Conservation (phyloP, 2,888 invertebrate genomes). For the Heteromurus nitidus region DNA sequence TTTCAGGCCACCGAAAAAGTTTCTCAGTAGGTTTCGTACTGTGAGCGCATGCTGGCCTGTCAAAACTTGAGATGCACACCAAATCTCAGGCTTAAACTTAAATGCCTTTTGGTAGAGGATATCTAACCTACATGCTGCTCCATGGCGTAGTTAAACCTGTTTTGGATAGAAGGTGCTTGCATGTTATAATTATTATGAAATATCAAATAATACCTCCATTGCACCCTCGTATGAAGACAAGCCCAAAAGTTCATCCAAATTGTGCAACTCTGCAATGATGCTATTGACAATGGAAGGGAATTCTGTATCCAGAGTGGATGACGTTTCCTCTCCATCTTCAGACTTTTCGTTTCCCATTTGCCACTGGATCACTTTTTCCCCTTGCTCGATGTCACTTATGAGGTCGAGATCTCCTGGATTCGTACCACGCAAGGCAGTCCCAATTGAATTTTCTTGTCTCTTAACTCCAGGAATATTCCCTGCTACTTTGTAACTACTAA, state of each 20-base stretch:
- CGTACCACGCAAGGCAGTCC: too few relatives aligned
- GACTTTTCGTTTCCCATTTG: conserved; percentile 52
- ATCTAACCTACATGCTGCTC: too few relatives aligned
- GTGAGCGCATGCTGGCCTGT: conserved; percentile 24
- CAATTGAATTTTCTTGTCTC: too few relatives aligned
- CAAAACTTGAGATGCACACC: too few relatives aligned
- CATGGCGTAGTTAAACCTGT: too few relatives aligned
- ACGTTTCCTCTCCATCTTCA: conserved; percentile 9
- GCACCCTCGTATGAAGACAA: conserved; percentile 24
- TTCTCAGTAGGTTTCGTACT: not conserved
- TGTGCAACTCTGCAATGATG: conserved; percentile 60
- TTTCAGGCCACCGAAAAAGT: not conserved
- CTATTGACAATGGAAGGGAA: conserved; percentile 60
- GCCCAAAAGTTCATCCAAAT: conserved; percentile 51
- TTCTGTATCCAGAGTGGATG: conserved; percentile 41
- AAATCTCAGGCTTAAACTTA: too few relatives aligned
- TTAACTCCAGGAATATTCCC: too few relatives aligned
- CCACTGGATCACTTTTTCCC: conserved; percentile 61
- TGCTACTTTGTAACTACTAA: too few relatives aligned
- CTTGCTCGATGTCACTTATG: conserved; percentile 48
- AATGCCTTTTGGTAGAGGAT: too few relatives aligned
- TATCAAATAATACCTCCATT: conserved; percentile 35
- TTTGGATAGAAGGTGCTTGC: too few relatives aligned
- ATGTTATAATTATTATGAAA: too few relatives aligned
- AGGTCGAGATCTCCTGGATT: conserved; percentile 31